phyloP scores from a whole-genome alignment of 2,888 invertebrate species.

The Pemphredon lugubris region DNA sequence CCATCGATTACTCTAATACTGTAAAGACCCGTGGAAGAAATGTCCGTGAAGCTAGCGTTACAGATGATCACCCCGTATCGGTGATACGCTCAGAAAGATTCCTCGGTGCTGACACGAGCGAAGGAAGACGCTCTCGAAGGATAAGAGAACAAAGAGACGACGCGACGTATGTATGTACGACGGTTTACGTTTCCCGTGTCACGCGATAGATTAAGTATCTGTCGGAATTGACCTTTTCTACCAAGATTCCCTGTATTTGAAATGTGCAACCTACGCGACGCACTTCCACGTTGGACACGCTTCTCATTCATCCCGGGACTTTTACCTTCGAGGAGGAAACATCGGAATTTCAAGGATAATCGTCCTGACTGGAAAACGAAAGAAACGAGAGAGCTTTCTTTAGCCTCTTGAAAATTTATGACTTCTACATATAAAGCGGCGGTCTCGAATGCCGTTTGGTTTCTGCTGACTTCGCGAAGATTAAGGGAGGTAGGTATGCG shows the following conservation, averaged over 20 bases:
- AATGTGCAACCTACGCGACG: neutral
- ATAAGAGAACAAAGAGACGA: too few relatives aligned
- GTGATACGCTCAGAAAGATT: too few relatives aligned
- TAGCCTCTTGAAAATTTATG: conserved; percentile 28
- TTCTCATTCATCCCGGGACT: neutral
- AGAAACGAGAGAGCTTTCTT: conserved; percentile 21
- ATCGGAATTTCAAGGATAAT: conserved; percentile 41
- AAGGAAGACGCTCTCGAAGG: too few relatives aligned
- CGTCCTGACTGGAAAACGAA: neutral
- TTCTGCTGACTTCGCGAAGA: neutral
- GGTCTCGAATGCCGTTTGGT: neutral
- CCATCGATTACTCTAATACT: too few relatives aligned
- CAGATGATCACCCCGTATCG: too few relatives aligned
- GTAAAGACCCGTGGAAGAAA: too few relatives aligned
- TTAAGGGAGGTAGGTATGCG: too few relatives aligned
- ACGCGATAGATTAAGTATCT: too few relatives aligned
- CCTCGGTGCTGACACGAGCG: too few relatives aligned
- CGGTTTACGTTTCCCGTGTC: too few relatives aligned
- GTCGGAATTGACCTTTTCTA: neutral
- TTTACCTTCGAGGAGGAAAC: neutral
- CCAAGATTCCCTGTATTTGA: neutral
- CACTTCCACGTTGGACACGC: neutral
- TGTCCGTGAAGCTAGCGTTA: too few relatives aligned
- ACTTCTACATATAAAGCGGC: conserved; percentile 2
- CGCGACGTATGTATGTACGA: too few relatives aligned